Evolutionary conservation across 1,140 invertebrate species (phyloP).

Genomic region (Brachionus manjavacas): DNA sequence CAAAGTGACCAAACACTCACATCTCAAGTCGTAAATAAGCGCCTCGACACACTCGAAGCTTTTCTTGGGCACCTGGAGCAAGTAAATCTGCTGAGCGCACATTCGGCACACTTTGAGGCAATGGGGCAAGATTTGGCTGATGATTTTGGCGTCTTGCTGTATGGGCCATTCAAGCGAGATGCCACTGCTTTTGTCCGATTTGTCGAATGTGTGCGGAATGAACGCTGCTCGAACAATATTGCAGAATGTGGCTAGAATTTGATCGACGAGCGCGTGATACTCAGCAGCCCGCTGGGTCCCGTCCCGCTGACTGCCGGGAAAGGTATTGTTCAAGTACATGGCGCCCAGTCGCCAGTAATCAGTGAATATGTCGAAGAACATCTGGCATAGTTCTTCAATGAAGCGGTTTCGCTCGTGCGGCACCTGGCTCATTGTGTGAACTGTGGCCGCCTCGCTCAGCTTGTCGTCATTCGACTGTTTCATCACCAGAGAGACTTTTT

Average conservation of each 20-base stretch:
- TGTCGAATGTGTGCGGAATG: constrained; percentile 29
- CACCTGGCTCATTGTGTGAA: not conserved
- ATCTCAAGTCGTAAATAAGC: constrained; percentile 21
- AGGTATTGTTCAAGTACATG: not conserved
- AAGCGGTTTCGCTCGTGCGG: constrained; percentile 24
- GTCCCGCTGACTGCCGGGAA: not conserved
- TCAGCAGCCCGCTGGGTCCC: not conserved
- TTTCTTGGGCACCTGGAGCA: not conserved
- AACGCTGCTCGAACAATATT: constrained; percentile 36
- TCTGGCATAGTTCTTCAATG: constrained; percentile 36
- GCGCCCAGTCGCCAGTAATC: constrained; percentile 9
- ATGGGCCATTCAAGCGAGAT: not conserved
- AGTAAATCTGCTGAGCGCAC: constrained; percentile 20
- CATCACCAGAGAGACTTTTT: constrained; percentile 8
- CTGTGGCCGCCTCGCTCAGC: not conserved
- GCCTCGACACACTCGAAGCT: not conserved
- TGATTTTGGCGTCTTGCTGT: constrained; percentile 23
- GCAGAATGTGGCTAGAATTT: not conserved
- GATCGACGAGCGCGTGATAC: not conserved
- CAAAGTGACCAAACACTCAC: constrained; percentile 33
- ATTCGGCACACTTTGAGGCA: constrained; percentile 15
- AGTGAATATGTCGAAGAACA: constrained; percentile 32
- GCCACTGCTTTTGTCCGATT: not conserved
- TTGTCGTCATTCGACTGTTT: constrained; percentile 22
- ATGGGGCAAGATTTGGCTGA: constrained; percentile 29